Conservation (phyloP, 92 coral and sea anemone genomes). For the Parazoanthus darwini region DNA sequence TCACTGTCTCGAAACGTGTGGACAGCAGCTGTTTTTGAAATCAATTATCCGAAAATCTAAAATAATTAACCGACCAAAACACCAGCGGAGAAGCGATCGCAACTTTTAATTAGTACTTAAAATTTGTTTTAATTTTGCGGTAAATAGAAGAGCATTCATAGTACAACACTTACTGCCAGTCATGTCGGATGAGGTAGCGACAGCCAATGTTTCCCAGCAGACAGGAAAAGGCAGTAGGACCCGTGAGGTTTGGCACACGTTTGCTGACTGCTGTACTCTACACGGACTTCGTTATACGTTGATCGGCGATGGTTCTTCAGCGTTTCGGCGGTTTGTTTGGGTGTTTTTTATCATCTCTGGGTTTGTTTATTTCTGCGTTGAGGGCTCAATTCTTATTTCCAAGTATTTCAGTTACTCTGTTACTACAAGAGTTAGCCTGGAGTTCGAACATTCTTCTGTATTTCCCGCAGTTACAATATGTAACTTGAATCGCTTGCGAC, state of each 20-base stretch:
- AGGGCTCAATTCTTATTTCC: constrained; percentile 13
- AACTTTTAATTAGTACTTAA: too few species aligned
- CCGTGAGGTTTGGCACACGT: neutral
- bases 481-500: neutral
- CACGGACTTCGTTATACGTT: constrained; percentile 12
- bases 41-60: too few species aligned
- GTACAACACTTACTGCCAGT: too few species aligned
- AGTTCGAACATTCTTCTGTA: neutral
- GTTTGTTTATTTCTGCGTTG: neutral
- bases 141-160: too few species aligned
- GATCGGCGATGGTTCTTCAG: neutral
- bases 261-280: constrained; percentile 13
- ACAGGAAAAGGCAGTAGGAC: too few species aligned
- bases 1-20: neutral
- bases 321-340: neutral
- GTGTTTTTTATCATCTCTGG: neutral
- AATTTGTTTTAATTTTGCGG: too few species aligned
- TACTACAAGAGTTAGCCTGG: constrained; percentile 13
- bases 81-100: too few species aligned
- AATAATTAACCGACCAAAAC: too few species aligned
- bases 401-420: constrained; percentile 10
- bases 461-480: constrained; percentile 23
- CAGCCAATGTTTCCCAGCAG: too few species aligned
- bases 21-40: neutral
- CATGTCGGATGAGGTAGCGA: too few species aligned